Base-by-base conservation (phyloP, 1,140 invertebrate species). In the Pseudomyrmex dendroicus region DNA sequence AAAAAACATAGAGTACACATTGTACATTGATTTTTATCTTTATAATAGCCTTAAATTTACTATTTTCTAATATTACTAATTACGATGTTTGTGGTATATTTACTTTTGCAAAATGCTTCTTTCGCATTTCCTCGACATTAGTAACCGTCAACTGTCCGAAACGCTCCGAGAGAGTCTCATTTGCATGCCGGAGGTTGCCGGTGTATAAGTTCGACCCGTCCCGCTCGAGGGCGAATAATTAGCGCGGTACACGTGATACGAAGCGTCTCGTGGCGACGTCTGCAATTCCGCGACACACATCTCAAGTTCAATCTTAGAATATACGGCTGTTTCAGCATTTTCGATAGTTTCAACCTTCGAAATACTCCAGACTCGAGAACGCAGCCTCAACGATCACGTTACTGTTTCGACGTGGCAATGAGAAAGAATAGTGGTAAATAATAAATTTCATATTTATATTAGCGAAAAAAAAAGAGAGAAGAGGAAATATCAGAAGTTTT, bases 171-270 rank as follows among this genome's bases (percentile, higher is more conserved):
- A 7, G 9, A 78, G 52, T 86, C 83, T 90, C 89, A 86, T 90
- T 91, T 91, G 83, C 88, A 90, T 83, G 86, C 82, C 72, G 77
- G 72, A 83, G 85, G 63, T 84, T 66, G 66, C 68, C 56, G 66
- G 35, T 84, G n/a, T 68, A 78, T 35, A 87, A 86, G 72, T 86
- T 87, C 25, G 4, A 35, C 35, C 35, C 35, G 44, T 61, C n/a
- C 12, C 54, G 25, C 35, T 44, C 50, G 56, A 22, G 9, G 22
- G 22, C 44, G 57, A 82, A 73, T 73, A 62, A 35, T 78, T 62
- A 73, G 67, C 67, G 10, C 44, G 44, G 15, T 46, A 64, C 61
- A 80, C 56, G 44, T 61, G 52, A 62, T 73, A 25, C 74, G 35
- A 35, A 35, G 5, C 20, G 20, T 44, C 5, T 35, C 35, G 35